Percentiles rank a stretch among this genome's conserved stretches.
phyloP scores from a whole-genome alignment of 2,113 vertebrate genomes.

The Corynorhinus townsendii region DNA sequence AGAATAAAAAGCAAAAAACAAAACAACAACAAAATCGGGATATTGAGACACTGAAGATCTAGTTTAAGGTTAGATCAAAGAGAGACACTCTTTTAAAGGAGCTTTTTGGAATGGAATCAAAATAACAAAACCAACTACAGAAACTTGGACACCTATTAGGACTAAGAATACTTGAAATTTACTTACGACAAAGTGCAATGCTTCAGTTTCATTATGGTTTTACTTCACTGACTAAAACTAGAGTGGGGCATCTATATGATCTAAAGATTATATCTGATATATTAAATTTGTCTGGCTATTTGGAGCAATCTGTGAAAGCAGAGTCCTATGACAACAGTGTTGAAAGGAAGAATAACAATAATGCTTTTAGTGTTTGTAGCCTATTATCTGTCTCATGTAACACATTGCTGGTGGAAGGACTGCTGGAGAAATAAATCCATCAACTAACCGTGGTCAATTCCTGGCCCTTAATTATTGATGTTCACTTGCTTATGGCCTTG shows the following conservation, averaged over 20 bases:
- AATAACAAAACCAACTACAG: background rate
- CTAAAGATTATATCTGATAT: background rate
- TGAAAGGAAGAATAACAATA: background rate
- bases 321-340: background rate
- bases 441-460: background rate
- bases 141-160: background rate
- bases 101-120: slow-evolving; percentile 1
- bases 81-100: background rate
- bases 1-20: slow-evolving; percentile 39
- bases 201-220: background rate
- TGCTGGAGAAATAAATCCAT: background rate
- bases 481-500: slow-evolving; percentile 41
- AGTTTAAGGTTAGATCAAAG: slow-evolving; percentile 25
- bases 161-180: slow-evolving; percentile 18
- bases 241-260: background rate
- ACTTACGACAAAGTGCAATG: background rate
- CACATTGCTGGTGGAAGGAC: background rate
- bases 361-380: background rate
- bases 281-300: background rate
- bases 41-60: background rate
- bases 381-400: background rate
- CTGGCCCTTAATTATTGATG: slow-evolving; percentile 18
- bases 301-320: background rate
- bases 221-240: background rate
- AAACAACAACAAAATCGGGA: background rate